Evolutionary conservation across 2,888 invertebrate genomes (phyloP).

Genomic region (Dendrolimus houi): DNA sequence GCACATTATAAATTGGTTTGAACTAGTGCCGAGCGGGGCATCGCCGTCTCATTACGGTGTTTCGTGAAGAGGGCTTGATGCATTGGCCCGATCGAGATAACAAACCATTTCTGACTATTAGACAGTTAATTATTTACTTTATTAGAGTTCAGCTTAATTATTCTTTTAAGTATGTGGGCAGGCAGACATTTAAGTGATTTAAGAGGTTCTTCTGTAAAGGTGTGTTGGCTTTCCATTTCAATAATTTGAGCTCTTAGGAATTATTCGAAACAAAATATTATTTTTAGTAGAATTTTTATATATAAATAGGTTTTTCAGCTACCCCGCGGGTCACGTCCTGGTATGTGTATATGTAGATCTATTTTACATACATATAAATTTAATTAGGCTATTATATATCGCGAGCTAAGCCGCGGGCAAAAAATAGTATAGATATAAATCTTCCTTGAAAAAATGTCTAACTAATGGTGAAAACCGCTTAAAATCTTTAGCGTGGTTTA

Average conservation of each 20-base stretch:
- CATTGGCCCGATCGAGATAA: slow-evolving; percentile 13
- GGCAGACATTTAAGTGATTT: neutral
- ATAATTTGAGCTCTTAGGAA: neutral
- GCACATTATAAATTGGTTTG: slow-evolving; percentile 37
- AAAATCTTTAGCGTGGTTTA: too few relatives aligned
- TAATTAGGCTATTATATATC: too few relatives aligned
- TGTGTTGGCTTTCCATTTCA: neutral
- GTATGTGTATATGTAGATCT: too few relatives aligned
- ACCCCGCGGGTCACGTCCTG: too few relatives aligned
- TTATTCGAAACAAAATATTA: too few relatives aligned
- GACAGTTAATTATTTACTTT: neutral
- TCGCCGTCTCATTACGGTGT: slow-evolving; percentile 16
- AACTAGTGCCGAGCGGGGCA: slow-evolving; percentile 18
- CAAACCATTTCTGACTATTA: neutral
- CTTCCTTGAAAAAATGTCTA: too few relatives aligned
- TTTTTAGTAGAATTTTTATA: too few relatives aligned
- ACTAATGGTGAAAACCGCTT: too few relatives aligned
- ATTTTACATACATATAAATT: too few relatives aligned
- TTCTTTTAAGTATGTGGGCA: neutral
- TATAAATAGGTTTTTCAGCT: too few relatives aligned
- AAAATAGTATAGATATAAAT: too few relatives aligned
- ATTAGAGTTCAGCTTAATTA: neutral
- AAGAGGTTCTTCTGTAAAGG: neutral
- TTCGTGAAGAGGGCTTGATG: slow-evolving; percentile 21
- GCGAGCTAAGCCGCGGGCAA: too few relatives aligned